Conservation (phyloP, 1,140 invertebrate genomes). For the Adelges cooleyi region DNA sequence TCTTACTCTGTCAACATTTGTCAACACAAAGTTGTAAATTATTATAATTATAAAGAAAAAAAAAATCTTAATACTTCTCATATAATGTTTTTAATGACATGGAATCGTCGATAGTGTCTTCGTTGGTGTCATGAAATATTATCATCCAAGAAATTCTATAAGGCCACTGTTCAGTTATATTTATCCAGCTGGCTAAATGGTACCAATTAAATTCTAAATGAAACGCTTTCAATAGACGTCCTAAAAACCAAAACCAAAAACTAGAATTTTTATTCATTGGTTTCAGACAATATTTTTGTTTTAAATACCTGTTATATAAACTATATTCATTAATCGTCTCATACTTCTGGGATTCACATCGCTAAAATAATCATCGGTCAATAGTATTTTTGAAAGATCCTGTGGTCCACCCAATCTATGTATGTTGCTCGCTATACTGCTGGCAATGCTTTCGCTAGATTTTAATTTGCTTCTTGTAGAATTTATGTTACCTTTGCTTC, state of each 20-base stretch:
- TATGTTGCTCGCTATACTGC: slow-evolving; percentile 75
- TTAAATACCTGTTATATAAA: slow-evolving; percentile 76
- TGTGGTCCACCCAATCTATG: slow-evolving; percentile 57
- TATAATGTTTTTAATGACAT: slow-evolving; percentile 78
- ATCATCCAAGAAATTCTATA: slow-evolving; percentile 95
- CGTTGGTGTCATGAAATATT: slow-evolving; percentile 78
- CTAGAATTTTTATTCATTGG: not conserved
- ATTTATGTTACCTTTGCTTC: slow-evolving; percentile 42
- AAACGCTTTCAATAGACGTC: slow-evolving; percentile 90
- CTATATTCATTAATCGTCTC: slow-evolving; percentile 92
- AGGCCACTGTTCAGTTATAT: slow-evolving; percentile 98
- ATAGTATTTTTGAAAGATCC: slow-evolving; percentile 70
- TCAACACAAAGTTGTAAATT: not conserved
- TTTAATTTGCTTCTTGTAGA: slow-evolving; percentile 50
- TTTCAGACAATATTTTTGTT: not conserved
- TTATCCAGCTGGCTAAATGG: slow-evolving; percentile 91
- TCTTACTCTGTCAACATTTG: slow-evolving; percentile 48
- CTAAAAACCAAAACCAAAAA: slow-evolving; percentile 43
- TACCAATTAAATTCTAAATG: slow-evolving; percentile 99
- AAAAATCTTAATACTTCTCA: slow-evolving; percentile 57
- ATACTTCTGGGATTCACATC: slow-evolving; percentile 96
- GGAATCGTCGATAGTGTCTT: slow-evolving; percentile 75
- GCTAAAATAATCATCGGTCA: slow-evolving; percentile 91
- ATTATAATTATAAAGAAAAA: not conserved
- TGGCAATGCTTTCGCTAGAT: slow-evolving; percentile 75